phyloP scores from a whole-genome alignment of 2,113 vertebrate genomes.

The Phainopepla nitens region DNA sequence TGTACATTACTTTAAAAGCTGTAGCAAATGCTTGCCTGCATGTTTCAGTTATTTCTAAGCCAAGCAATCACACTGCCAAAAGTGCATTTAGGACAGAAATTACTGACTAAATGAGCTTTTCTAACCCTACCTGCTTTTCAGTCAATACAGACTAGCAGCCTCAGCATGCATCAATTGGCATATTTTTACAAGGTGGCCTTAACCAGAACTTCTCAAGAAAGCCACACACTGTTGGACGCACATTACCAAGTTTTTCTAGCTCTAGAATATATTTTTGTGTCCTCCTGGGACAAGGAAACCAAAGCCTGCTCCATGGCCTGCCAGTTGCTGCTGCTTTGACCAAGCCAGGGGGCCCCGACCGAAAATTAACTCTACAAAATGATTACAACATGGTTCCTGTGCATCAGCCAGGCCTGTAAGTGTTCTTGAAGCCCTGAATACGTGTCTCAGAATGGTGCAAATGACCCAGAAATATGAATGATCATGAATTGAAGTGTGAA shows the following conservation, averaged over 20 bases:
- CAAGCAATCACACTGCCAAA: neutral
- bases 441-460: neutral
- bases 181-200: neutral
- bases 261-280: rapidly evolving
- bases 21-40: neutral
- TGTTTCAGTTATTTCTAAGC: neutral
- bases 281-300: neutral
- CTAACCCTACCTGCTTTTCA: neutral
- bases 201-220: neutral
- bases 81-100: neutral
- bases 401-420: neutral
- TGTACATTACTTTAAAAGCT: neutral
- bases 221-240: neutral
- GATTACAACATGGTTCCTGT: neutral
- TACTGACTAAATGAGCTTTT: neutral
- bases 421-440: neutral
- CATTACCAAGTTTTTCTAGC: neutral
- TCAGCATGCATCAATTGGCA: neutral
- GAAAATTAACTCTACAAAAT: neutral
- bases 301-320: neutral
- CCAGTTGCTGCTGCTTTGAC: neutral
- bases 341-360: neutral
- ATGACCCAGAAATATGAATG: neutral
- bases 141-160: neutral
- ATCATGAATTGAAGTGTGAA: rapidly evolving